Evolutionary conservation across 1,140 invertebrate species (phyloP).

Genomic region (Coboldia fuscipes): DNA sequence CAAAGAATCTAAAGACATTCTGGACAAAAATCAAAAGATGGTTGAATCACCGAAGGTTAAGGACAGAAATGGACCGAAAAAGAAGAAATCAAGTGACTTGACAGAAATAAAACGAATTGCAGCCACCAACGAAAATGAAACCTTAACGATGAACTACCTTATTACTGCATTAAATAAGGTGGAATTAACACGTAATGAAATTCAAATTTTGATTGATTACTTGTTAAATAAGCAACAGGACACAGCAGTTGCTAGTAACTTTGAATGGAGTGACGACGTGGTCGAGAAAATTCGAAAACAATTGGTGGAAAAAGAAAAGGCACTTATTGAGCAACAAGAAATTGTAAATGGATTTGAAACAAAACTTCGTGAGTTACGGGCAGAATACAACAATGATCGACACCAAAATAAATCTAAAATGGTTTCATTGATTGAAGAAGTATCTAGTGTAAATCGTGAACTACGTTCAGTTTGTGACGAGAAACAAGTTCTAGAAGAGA

Average conservation of each 20-base stretch:
- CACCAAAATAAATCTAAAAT: slow-evolving; percentile 28
- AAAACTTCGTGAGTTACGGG: slow-evolving; percentile 55
- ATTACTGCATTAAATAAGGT: slow-evolving; percentile 53
- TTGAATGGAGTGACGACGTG: slow-evolving; percentile 75
- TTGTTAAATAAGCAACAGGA: slow-evolving; percentile 70
- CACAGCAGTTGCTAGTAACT: slow-evolving; percentile 38
- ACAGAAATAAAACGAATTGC: too few relatives aligned
- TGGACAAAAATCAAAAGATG: too few relatives aligned
- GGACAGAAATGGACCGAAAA: too few relatives aligned
- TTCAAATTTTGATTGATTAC: slow-evolving; percentile 71
- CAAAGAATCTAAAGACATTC: too few relatives aligned
- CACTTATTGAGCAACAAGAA: slow-evolving; percentile 46
- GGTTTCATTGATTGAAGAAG: slow-evolving; percentile 19
- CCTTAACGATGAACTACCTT: slow-evolving; percentile 31
- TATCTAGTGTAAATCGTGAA: too few relatives aligned
- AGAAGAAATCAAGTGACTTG: too few relatives aligned
- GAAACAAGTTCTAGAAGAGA: too few relatives aligned
- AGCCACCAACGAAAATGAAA: not conserved
- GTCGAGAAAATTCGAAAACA: slow-evolving; percentile 69
- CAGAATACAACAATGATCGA: slow-evolving; percentile 41
- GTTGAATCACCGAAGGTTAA: too few relatives aligned
- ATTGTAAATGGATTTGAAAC: slow-evolving; percentile 41
- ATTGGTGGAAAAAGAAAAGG: slow-evolving; percentile 57
- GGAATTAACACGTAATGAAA: slow-evolving; percentile 59
- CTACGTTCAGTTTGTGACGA: too few relatives aligned